Conservation (phyloP, 2,797 vertebrate species). For the Oryzias dopingdopingensis region DNA sequence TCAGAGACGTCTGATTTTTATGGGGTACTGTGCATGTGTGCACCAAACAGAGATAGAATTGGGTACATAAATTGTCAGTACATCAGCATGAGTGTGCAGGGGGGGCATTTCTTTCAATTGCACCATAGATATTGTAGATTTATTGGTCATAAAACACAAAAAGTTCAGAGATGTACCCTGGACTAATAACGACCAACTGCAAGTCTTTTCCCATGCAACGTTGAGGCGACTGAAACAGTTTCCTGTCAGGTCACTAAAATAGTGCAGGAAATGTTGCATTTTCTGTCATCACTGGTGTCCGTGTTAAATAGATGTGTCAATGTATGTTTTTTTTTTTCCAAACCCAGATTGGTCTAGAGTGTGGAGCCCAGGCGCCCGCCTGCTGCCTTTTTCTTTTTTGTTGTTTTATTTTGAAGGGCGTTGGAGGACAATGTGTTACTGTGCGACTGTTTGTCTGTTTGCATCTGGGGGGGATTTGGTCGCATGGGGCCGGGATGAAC, state of each 20-base stretch:
- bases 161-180: no score
- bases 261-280: constrained; percentile 6
- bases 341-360: constrained; percentile 57
- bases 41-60: constrained; percentile 15
- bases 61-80: constrained; percentile 33
- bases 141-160: constrained; percentile 9
- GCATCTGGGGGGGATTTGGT: constrained; percentile 56
- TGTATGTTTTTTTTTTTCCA: constrained; percentile 47
- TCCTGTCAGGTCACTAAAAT: no score
- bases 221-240: no score
- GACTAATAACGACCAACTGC: no score
- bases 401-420: constrained; percentile 54
- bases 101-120: constrained; percentile 19
- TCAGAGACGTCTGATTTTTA: constrained; percentile 70
- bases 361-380: constrained; percentile 48
- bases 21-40: constrained; percentile 36
- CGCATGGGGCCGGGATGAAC: constrained; percentile 61
- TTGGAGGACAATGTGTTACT: constrained; percentile 62
- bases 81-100: constrained; percentile 14
- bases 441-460: constrained; percentile 56
- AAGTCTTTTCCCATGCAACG: no score
- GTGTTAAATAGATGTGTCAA: constrained; percentile 52
- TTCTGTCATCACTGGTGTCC: constrained; percentile 28
- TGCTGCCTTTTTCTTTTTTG: constrained; percentile 50
- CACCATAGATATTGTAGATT: constrained; percentile 7